These are phyloP conservation scores for Aurelia sp. DNA, from an alignment of 30 jellyfish, hydroid and myxozoan genomes.

Conservation along the genomic window DNA sequence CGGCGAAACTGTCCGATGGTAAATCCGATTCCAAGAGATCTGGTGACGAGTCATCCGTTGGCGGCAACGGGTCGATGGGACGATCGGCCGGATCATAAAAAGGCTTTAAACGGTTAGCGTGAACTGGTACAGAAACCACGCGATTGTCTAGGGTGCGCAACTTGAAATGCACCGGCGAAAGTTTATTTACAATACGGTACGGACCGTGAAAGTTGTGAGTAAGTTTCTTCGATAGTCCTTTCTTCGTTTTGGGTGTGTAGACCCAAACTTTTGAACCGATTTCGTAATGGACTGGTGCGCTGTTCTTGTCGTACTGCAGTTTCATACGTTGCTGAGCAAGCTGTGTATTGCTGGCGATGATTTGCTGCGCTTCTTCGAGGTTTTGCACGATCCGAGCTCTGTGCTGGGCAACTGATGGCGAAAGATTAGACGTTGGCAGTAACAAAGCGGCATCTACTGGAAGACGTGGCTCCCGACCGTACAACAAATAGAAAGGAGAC, in stretches of 20 bases:
- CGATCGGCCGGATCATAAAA: no score
- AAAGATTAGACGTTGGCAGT: constrained; percentile 13
- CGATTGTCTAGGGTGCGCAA: constrained; percentile 27
- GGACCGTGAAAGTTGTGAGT: no score
- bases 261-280: no score
- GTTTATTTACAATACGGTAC: not conserved
- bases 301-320: constrained; percentile 26
- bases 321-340: constrained; percentile 56
- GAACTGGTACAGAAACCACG: not conserved
- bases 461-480: constrained; percentile 48
- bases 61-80: not conserved
- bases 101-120: no score
- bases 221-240: no score
- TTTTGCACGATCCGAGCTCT: constrained; percentile 29
- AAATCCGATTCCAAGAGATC: constrained; percentile 13
- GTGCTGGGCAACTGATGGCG: constrained; percentile 19
- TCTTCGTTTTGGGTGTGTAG: no score
- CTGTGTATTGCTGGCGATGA: constrained; percentile 30
- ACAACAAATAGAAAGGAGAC: constrained; percentile 49
- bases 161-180: constrained; percentile 53
- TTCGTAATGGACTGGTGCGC: constrained; percentile 1
- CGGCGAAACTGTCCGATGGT: not conserved
- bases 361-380: constrained; percentile 7
- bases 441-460: constrained; percentile 17
- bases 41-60: not conserved